phyloP scores from a whole-genome alignment of 2,888 invertebrate species.

The Chouioia cunea region DNA sequence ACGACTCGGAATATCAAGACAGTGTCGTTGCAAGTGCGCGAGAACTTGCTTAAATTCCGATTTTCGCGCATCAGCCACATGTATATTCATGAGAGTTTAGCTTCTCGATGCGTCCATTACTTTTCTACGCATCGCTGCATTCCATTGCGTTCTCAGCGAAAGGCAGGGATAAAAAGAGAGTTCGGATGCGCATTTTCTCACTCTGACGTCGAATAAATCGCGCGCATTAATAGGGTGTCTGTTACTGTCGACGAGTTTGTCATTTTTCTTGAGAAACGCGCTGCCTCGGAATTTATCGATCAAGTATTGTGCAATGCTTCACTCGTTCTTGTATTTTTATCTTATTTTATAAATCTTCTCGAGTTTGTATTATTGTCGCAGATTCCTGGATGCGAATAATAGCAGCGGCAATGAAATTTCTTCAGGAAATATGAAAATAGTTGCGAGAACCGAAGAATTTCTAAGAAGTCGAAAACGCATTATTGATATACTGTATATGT shows the following conservation, averaged over 20 bases:
- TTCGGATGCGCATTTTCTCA: conserved; percentile 35
- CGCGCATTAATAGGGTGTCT: conserved; percentile 39
- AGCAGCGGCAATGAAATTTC: too few relatives aligned
- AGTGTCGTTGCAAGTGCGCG: neutral
- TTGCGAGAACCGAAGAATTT: too few relatives aligned
- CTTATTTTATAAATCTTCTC: neutral
- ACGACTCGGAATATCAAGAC: conserved; percentile 62
- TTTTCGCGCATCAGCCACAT: conserved; percentile 20
- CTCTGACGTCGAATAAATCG: conserved; percentile 39
- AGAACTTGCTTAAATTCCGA: conserved; percentile 40
- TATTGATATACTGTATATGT: too few relatives aligned
- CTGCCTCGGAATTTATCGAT: neutral
- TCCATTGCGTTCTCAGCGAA: conserved; percentile 27
- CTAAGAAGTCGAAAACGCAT: too few relatives aligned
- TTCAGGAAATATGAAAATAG: too few relatives aligned
- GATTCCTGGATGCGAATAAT: too few relatives aligned
- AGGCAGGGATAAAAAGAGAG: neutral
- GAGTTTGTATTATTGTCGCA: too few relatives aligned
- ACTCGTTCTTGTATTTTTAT: neutral
- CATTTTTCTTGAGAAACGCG: conserved; percentile 29
- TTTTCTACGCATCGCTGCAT: conserved; percentile 40
- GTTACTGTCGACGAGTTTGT: conserved; percentile 41
- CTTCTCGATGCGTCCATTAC: conserved; percentile 40
- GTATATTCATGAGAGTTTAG: conserved; percentile 26
- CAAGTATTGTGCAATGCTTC: neutral